Base-by-base conservation (phyloP, 2,888 invertebrate genomes). In the Tortricodes alternella region DNA sequence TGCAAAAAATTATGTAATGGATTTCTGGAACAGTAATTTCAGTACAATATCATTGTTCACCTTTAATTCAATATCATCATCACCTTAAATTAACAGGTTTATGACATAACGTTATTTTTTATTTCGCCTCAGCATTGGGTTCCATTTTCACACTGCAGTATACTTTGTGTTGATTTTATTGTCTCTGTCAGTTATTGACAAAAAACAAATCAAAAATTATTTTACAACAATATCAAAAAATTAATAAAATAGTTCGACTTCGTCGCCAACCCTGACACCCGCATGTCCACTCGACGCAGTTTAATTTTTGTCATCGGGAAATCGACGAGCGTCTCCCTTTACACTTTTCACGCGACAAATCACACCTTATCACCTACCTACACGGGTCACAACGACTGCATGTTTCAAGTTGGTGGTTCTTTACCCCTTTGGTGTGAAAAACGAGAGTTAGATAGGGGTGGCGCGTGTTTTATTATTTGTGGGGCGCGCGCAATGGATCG, bases 271-370 rank as follows among this genome's bases (percentile, higher is more conserved):
- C 67, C 64, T 68, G 49, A 24, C 53, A 27, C 71, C 71, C 71
- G 69, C 70, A 71, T 70, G 65, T 63, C 65, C 67, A 64, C 61
- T 62, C 66, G 39, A 64, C 67, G 68, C 70, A 66, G 64, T 69
- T 68, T 66, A 70, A 71, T 68, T 68, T 63, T 66, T 67, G 68
- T 70, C 67, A 66, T 63, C 65, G 62, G 65, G 61, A 55, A 63
- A 65, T 63, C 61, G 59, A 60, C 58, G n/a, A n/a, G 46, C 35
- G 21, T 37, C 37, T 21, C 21, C 7, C 7, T 11, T 0, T 24
- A 9, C 29, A n/a, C 6, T 15, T 5, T 8, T 6, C 2, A 7
- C 18, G 15, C 2, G 8, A 9, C 11, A 49, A n/a, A 21, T 1
- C 21, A 0, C 11, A 43, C 35, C 48, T 7, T 49, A 49, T 11